Conservation (phyloP, 2,797 vertebrate species). For the Garrulus glandarius region DNA sequence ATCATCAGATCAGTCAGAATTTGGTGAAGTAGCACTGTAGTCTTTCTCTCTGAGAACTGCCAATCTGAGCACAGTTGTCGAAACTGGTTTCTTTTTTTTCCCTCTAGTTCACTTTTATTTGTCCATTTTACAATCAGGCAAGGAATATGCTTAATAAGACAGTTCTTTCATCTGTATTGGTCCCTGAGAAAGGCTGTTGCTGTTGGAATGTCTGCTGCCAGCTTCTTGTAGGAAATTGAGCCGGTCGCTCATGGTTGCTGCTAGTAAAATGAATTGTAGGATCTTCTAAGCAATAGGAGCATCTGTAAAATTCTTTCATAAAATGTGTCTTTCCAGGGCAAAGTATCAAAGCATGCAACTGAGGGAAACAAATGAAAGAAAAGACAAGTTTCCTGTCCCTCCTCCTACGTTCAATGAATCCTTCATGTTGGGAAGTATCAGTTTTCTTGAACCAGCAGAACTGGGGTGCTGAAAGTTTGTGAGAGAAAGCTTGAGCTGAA, state of each 20-base stretch:
- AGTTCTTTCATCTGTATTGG: neutral
- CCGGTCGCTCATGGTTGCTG: neutral
- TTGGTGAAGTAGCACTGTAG: neutral
- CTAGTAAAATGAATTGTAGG: neutral
- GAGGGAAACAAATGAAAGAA: neutral
- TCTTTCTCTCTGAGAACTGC: neutral
- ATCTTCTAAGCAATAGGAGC: neutral
- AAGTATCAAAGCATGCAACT: neutral
- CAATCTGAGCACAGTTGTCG: neutral
- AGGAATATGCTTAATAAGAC: neutral
- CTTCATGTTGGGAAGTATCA: neutral
- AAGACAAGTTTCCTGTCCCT: neutral
- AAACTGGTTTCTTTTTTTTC: neutral
- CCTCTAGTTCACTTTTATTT: neutral
- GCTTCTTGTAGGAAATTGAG: neutral
- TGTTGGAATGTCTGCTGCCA: neutral
- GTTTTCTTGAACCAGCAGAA: neutral
- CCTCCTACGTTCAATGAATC: neutral
- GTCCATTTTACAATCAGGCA: neutral
- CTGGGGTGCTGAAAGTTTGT: neutral
- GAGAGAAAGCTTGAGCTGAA: neutral
- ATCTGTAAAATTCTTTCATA: neutral
- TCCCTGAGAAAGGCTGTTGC: neutral
- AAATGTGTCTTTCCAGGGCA: neutral
- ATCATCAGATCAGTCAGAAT: neutral